Evolutionary conservation across 2,888 invertebrate genomes (phyloP), one percentile per base, ranked within the genome.

Genomic region (Psylliodes chrysocephalus): DNA sequence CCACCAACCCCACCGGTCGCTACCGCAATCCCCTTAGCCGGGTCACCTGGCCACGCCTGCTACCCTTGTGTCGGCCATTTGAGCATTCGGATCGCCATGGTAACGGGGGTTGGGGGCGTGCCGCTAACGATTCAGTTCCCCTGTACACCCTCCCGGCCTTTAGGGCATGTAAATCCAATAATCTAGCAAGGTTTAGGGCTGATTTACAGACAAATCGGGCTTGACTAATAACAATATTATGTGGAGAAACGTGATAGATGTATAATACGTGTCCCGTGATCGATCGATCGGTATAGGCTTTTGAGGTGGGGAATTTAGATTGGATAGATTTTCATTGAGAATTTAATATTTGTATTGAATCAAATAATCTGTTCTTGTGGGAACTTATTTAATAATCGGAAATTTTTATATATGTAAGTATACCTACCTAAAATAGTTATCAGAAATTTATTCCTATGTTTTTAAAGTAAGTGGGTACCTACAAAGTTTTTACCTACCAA

Each of bases 131-230:
- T 75, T 55, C 33, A 56, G 55, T 40, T 42, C 54, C 49, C 64
- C 64, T 56, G 55, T 55, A 44, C 42, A 51, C 66, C 64, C 2
- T 12, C 28, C 8, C 28, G 17, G 56, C 60, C 63, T 49, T 19
- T 49, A 55, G 69, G 67, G 75, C 73, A 75, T 61, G 66, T 72
- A 79, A 80, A 81, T 81, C 81, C 80, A 80, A 80, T 80, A 81
- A 81, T 78, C 78, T 73, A 73, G 71, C 49, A 75, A 77, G 78
- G 79, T 75, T 80, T 79, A 77, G 79, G 76, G 73, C 76, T 78
- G 79, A 80, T 80, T 78, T 79, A 78, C 76, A 73, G 78, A 78
- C 78, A 77, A 80, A 79, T 79, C 77, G 74, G 74, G 73, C 75
- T 76, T 70, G 72, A 75, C 75, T 75, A 79, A 78, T 80, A 77